Evolutionary conservation across 35 echinoderm and acorn worm genomes (phyloP).

Genomic region (Ophiothrix spiculata): DNA sequence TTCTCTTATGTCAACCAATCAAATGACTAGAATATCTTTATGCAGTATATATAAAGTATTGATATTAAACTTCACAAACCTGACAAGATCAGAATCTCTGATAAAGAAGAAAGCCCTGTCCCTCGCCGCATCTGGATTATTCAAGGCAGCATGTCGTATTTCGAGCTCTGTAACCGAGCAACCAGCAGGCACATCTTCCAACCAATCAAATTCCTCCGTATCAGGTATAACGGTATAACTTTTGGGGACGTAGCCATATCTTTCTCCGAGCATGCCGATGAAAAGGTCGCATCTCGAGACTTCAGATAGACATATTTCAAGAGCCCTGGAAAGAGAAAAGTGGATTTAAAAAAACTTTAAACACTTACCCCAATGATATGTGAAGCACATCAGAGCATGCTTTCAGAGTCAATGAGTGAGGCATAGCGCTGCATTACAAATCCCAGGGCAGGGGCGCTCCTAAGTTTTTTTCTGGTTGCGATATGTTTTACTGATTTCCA

Average conservation of each 20-base stretch:
- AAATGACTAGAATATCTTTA: too few species aligned
- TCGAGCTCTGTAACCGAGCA: constrained; percentile 96
- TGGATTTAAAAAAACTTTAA: neutral
- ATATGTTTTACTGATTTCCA: too few species aligned
- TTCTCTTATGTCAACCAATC: too few species aligned
- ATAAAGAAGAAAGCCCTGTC: constrained; percentile 81
- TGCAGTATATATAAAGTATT: too few species aligned
- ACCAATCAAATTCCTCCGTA: constrained; percentile 80
- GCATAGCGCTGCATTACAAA: too few species aligned
- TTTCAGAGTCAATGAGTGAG: too few species aligned
- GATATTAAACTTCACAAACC: too few species aligned
- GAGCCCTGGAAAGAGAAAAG: constrained; percentile 44
- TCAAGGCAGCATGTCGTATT: constrained; percentile 58
- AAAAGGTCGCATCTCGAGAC: constrained; percentile 83
- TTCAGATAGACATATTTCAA: constrained; percentile 91
- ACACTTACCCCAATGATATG: too few species aligned
- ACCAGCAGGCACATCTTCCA: constrained; percentile 45
- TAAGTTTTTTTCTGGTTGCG: too few species aligned
- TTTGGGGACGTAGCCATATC: constrained; percentile 83
- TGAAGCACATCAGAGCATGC: too few species aligned
- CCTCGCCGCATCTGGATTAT: neutral
- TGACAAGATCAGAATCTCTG: constrained; percentile 42
- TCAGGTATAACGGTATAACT: constrained; percentile 50
- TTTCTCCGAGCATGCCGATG: constrained; percentile 84
- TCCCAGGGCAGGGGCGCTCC: too few species aligned